Base-by-base conservation (phyloP, 2,797 vertebrate species). In the Gobionotothen gibberifrons region DNA sequence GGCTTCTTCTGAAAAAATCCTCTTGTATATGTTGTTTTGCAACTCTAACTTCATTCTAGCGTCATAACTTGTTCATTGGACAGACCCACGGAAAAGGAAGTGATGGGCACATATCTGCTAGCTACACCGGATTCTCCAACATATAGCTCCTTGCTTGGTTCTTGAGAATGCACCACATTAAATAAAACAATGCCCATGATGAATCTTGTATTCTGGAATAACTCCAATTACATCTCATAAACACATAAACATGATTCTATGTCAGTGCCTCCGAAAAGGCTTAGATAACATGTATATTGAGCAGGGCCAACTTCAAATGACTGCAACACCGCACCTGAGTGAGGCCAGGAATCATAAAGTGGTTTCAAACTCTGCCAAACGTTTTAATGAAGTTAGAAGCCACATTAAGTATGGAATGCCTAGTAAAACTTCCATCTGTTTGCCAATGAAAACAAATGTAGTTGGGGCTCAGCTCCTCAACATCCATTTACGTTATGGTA, bases 381-480 rank as follows among this genome's bases (percentile, higher is more conserved):
- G 36, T 53, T 79, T 85, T 88, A 90, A 89, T 68, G 79, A 85
- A 63, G 87, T 83, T 84, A 89, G 78, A 87, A 87, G 81, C 76
- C 61, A 54, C 78, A 76, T 86, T 74, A 84, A 73, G 54, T 72
- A 44, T 51, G 84, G 78, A 69, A 67, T 15, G 74, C 74, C 82
- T 43, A 19, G 62, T 76, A 59, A 82, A 74, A 80, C 64, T 21
- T 84, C 75, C 72, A 62, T 58, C 49, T 29, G 65, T 68, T 66
- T 70, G 78, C 87, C 92, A 89, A 64, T 11, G 59, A 78, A 90
- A 91, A 89, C 84, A 82, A 62, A 26, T 55, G 67, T 51, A 68
- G 82, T n/a, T 59, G 4, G 55, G 54, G n/a, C 60, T 12, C 26
- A 32, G 53, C 57, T 54, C 60, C 66, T 69, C 62, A 21, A 84